These are phyloP conservation scores for Gryllus bimaculatus DNA, from an alignment of 1,140 invertebrate species.

Conservation along the genomic window DNA sequence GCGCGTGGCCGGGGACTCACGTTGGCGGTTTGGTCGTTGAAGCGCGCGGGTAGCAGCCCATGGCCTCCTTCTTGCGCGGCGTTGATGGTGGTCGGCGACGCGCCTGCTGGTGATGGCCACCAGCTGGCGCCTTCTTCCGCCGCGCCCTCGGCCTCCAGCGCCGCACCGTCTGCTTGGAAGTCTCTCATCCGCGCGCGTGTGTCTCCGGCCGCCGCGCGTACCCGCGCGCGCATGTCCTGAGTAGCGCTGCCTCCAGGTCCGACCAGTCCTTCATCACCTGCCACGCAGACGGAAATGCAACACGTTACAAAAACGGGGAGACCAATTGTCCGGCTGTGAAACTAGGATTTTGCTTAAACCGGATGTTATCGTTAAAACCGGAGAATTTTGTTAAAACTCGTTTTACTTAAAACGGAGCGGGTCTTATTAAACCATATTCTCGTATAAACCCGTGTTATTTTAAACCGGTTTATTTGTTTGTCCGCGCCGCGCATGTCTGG, in stretches of 20 bases:
- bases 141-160: conserved; percentile 89
- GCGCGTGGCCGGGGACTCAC: conserved; percentile 79
- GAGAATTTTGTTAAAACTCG: too few species aligned
- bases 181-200: conserved; percentile 94
- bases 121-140: conserved; percentile 91
- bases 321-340: too few species aligned
- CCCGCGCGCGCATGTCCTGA: conserved; percentile 87
- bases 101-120: conserved; percentile 96
- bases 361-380: too few species aligned
- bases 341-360: too few species aligned
- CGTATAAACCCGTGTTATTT: too few species aligned
- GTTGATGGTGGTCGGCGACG: conserved; percentile 85
- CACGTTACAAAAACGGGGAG: too few species aligned
- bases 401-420: too few species aligned
- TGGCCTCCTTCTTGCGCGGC: conserved; percentile 90
- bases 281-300: background rate
- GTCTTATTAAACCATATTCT: too few species aligned
- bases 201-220: conserved; percentile 88
- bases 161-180: conserved; percentile 89
- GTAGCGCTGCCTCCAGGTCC: conserved; percentile 89
- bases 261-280: conserved; percentile 99
- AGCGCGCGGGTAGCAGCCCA: conserved; percentile 85
- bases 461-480: too few species aligned
- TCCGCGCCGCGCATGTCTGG: conserved; percentile 87
- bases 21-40: conserved; percentile 81